phyloP scores from a whole-genome alignment of 2,888 invertebrate species.

The Napeogenes sylphis region DNA sequence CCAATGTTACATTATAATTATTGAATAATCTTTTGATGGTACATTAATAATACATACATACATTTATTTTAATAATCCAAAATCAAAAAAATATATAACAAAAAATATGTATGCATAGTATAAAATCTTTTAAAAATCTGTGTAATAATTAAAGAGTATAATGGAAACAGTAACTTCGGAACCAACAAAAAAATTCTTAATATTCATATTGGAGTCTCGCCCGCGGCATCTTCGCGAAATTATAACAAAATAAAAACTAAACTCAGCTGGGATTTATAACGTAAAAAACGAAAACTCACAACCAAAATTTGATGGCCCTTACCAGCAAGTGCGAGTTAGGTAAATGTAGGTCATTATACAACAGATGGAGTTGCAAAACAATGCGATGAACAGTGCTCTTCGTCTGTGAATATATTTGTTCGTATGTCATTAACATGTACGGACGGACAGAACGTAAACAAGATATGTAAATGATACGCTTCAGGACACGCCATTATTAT shows the following conservation, averaged over 20 bases:
- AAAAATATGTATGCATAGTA: too few relatives aligned
- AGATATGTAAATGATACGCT: slow-evolving; percentile 63
- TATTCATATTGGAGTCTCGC: slow-evolving; percentile 66
- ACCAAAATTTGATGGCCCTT: slow-evolving; percentile 42
- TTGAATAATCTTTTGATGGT: too few relatives aligned
- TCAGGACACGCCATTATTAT: slow-evolving; percentile 41
- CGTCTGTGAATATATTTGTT: slow-evolving; percentile 63
- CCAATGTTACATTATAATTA: slow-evolving; percentile 33
- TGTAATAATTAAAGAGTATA: slow-evolving; percentile 28
- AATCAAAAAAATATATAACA: too few relatives aligned
- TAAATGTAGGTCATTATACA: slow-evolving; percentile 33
- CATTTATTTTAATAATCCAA: too few relatives aligned
- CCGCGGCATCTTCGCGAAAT: slow-evolving; percentile 69
- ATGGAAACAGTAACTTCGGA: slow-evolving; percentile 41
- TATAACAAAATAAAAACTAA: slow-evolving; percentile 73
- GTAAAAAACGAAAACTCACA: slow-evolving; percentile 45
- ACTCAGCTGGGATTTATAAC: slow-evolving; percentile 59
- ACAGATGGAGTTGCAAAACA: slow-evolving; percentile 49
- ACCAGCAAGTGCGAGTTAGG: not conserved
- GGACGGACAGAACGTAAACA: slow-evolving; percentile 62
- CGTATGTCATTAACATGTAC: slow-evolving; percentile 61
- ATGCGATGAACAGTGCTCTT: slow-evolving; percentile 48
- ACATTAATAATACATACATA: too few relatives aligned
- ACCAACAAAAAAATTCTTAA: slow-evolving; percentile 59
- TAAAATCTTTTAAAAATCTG: slow-evolving; percentile 7